A percentile compares a stretch with the other conserved stretches of the same genome.
Conservation (phyloP, 2,888 invertebrate genomes). For the Drosophila neonasuta region DNA sequence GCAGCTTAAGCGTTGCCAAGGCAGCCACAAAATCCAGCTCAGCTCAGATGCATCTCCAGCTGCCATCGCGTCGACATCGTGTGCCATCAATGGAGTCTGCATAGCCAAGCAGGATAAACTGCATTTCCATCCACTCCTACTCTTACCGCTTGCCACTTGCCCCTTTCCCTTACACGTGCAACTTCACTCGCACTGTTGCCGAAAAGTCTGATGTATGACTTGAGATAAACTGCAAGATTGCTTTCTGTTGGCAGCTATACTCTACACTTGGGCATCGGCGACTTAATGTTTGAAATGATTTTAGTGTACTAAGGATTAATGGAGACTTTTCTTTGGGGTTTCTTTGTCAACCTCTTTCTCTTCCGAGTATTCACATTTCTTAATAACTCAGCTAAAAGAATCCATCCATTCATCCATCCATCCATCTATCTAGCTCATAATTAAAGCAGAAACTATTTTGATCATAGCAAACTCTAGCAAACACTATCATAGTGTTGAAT, state of each 20-base stretch:
- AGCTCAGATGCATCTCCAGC: constrained; percentile 41
- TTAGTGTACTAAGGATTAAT: neutral
- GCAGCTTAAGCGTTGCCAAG: constrained; percentile 64
- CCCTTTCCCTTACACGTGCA: neutral
- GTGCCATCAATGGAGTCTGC: constrained; percentile 66
- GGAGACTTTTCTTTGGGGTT: neutral
- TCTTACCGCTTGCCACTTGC: neutral
- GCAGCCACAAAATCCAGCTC: constrained; percentile 48
- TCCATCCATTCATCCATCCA: too few relatives aligned
- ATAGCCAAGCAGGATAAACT: constrained; percentile 28
- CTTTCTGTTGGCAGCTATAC: constrained; percentile 30
- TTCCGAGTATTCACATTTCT: too few relatives aligned
- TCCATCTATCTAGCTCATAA: too few relatives aligned
- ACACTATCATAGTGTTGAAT: too few relatives aligned
- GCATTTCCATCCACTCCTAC: constrained; percentile 23
- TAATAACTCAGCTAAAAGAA: too few relatives aligned
- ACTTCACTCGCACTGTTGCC: constrained; percentile 27
- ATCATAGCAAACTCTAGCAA: too few relatives aligned
- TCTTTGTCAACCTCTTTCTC: too few relatives aligned
- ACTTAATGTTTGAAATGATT: neutral
- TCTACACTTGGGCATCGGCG: constrained; percentile 23
- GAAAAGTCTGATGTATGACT: constrained; percentile 61
- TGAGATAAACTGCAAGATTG: constrained; percentile 60
- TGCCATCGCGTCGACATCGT: constrained; percentile 52
- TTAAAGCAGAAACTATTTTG: too few relatives aligned